A percentile compares a stretch with the other conserved stretches of the same genome.
These are phyloP conservation scores for Artibeus jamaicensis DNA, from an alignment of 2,797 vertebrate genomes.

Conservation along the genomic window DNA sequence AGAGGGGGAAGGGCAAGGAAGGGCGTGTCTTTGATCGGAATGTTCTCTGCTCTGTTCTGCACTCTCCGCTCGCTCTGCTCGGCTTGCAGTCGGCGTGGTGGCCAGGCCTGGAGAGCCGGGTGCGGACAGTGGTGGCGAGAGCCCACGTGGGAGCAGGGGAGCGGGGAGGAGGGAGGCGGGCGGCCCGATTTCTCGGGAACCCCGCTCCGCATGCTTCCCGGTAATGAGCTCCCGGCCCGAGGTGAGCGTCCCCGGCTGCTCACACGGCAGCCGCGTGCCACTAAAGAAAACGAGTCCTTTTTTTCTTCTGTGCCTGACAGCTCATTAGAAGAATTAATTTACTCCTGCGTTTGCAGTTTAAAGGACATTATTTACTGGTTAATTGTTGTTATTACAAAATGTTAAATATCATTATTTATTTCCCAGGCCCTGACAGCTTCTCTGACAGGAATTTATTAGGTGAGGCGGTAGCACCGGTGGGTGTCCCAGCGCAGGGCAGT, in stretches of 20 bases:
- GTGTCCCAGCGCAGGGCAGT: not conserved
- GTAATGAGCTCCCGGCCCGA: conserved; percentile 67
- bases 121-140: not conserved
- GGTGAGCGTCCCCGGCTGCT: conserved; percentile 67
- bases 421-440: conserved; percentile 69
- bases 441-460: conserved; percentile 74
- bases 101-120: not conserved
- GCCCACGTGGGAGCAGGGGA: conserved; percentile 38
- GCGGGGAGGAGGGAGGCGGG: not conserved
- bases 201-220: not conserved
- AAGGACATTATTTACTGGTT: conserved; percentile 84
- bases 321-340: conserved; percentile 86
- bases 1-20: not conserved
- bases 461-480: conserved; percentile 25
- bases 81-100: not conserved
- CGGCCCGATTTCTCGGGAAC: not conserved
- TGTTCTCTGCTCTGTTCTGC: not conserved
- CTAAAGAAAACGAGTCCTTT: conserved; percentile 57
- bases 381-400: conserved; percentile 83
- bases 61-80: not conserved
- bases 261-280: conserved; percentile 54
- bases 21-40: conserved; percentile 14
- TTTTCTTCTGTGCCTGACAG: conserved; percentile 77
- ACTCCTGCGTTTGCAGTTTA: conserved; percentile 78
- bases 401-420: conserved; percentile 86